These are phyloP conservation scores for Rhodeus uyekii DNA, from an alignment of 2,797 vertebrate species.

Conservation along the genomic window DNA sequence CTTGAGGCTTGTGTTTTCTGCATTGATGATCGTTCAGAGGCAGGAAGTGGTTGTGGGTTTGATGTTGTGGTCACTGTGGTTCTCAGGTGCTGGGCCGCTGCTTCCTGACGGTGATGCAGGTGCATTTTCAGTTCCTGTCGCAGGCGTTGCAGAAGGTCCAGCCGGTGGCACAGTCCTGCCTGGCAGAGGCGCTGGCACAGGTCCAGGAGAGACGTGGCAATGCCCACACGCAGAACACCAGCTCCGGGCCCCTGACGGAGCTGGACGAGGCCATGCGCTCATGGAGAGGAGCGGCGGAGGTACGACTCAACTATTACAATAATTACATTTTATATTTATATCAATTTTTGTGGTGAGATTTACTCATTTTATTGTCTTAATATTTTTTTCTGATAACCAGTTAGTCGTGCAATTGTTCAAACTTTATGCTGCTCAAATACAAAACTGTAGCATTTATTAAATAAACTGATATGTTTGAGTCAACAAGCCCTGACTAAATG, in stretches of 20 bases:
- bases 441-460: no score
- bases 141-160: slow-evolving; percentile 97
- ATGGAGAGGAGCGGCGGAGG: slow-evolving; percentile 95
- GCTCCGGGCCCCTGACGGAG: slow-evolving; percentile 80
- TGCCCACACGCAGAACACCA: slow-evolving; percentile 72
- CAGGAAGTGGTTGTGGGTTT: background rate
- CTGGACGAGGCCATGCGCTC: slow-evolving; percentile 92
- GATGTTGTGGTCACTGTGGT: slow-evolving; percentile 26
- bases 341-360: background rate
- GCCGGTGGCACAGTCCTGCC: slow-evolving; percentile 94
- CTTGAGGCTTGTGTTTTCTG: background rate
- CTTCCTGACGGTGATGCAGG: slow-evolving; percentile 98
- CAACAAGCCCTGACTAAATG: background rate
- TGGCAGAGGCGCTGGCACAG: slow-evolving; percentile 88
- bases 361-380: background rate
- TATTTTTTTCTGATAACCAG: background rate
- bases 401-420: background rate
- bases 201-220: slow-evolving; percentile 88
- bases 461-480: background rate
- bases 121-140: slow-evolving; percentile 98
- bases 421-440: background rate
- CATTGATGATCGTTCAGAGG: background rate
- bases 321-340: background rate
- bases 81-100: slow-evolving; percentile 93
- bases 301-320: slow-evolving; percentile 60